Percentiles rank a stretch among this genome's conserved stretches.
Conservation (phyloP, 2,113 vertebrate genomes). For the Hemibagrus wyckioides region DNA sequence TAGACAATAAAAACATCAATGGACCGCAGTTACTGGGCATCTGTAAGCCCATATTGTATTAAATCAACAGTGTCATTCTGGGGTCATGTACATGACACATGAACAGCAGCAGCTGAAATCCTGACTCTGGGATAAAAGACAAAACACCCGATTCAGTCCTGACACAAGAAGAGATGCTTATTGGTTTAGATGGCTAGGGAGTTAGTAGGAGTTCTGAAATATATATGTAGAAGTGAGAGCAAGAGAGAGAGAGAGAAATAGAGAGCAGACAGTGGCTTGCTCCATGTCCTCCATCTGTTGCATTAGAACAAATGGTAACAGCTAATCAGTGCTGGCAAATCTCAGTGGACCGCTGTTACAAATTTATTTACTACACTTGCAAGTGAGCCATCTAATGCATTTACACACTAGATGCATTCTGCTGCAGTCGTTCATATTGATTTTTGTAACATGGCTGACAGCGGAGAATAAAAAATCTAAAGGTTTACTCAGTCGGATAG, state of each 20-base stretch:
- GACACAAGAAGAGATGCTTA: neutral
- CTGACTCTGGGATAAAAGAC: neutral
- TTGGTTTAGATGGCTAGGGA: neutral
- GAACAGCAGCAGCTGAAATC: neutral
- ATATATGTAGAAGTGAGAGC: neutral
- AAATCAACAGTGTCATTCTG: neutral
- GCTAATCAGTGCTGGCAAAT: neutral
- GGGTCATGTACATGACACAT: neutral
- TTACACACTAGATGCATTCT: neutral
- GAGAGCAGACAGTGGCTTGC: neutral
- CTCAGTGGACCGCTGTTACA: neutral
- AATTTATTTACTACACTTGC: neutral
- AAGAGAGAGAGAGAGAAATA: neutral
- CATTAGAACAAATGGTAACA: neutral
- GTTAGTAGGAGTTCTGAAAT: neutral
- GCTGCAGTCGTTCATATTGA: neutral
- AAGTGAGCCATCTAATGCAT: conserved; percentile 9
- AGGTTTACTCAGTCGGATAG: neutral
- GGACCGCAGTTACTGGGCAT: neutral
- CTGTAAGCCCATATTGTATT: neutral
- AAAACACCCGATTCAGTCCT: conserved; percentile 3
- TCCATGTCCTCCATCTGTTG: neutral
- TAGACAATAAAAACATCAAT: conserved; percentile 7
- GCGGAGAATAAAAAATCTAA: neutral
- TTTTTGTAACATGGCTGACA: neutral